Base-by-base conservation (phyloP, 2,797 vertebrate genomes). In the Perodicticus potto region DNA sequence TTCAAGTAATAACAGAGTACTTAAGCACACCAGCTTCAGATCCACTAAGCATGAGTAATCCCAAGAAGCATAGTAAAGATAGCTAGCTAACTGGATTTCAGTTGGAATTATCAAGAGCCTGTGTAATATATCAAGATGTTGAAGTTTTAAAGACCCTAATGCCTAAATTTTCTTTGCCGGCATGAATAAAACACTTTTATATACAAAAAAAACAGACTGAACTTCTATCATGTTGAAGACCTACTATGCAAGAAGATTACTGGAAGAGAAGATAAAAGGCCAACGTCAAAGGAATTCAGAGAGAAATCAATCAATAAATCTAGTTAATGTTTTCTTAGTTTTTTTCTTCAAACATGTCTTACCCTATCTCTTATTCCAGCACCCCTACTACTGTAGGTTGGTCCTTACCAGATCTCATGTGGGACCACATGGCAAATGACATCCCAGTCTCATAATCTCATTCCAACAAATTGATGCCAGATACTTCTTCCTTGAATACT, bases 141-240 rank as follows among this genome's bases (percentile, higher is more conserved):
- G 61, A 87, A 78, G 55, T 22, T 61, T 74, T 0, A 65, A 86
- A 88, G 34, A 86, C 9, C 17, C 17, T 92, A 32, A 49, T 59
- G 53, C 25, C 20, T 57, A 82, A 45, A 72, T 73, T 94, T 95
- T 97, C 85, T 53, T 45, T 83, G 37, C 63, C 9, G 86, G 61
- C 2, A 88, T 59, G n/a, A 96, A 67, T 63, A 93, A 95, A 86
- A 45, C 76, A 76, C 5, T 40, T 74, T 92, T 92, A 87, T 92
- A 83, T 55, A 94, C 32, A 86, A 83, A n/a, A 70, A 70, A 70
- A 43, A 74, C 25, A 45, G 61, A 49, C 12, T 72, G 3, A 95
- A 72, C 14, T 89, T 96, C 70, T 59, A 81, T 34, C 63, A 87
- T 74, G 14, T 17, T 34, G 11, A 85, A 89, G 43, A 90, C 32